Evolutionary conservation across 1,140 invertebrate genomes (phyloP).

Genomic region (Dreissena polymorpha): DNA sequence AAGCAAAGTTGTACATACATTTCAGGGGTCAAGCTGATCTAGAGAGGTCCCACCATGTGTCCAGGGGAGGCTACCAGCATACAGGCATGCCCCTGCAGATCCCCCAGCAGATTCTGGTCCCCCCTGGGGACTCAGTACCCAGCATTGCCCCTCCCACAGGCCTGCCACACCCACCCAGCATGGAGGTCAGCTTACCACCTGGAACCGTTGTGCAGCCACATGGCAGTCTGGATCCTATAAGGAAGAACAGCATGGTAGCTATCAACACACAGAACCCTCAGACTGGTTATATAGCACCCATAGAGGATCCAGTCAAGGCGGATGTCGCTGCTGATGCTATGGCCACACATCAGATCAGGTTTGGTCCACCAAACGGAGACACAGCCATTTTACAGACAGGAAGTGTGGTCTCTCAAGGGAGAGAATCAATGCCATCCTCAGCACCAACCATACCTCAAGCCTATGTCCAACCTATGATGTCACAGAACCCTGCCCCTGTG

Average conservation of each 20-base stretch:
- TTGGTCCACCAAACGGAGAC: conserved; percentile 40
- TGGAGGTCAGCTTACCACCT: not conserved
- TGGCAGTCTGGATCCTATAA: not conserved
- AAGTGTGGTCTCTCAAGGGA: not conserved
- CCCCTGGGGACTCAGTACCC: not conserved
- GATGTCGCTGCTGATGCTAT: not conserved
- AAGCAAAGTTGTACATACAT: too few relatives aligned
- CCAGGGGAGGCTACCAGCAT: too few relatives aligned
- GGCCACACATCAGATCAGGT: not conserved
- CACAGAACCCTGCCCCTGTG: not conserved
- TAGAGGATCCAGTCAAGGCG: not conserved
- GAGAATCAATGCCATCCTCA: not conserved
- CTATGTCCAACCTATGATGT: too few relatives aligned
- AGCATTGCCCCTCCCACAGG: not conserved
- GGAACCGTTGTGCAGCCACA: not conserved
- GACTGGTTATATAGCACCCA: conserved; percentile 20
- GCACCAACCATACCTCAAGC: too few relatives aligned
- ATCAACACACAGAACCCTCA: not conserved
- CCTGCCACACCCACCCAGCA: not conserved
- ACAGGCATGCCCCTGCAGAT: not conserved
- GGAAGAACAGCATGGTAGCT: not conserved
- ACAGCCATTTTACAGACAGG: conserved; percentile 38
- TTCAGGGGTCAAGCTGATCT: too few relatives aligned
- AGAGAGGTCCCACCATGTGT: too few relatives aligned
- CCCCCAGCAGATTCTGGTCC: not conserved